A percentile compares a stretch with the other conserved stretches of the same genome.
Conservation (phyloP, 2,797 vertebrate species). For the Myotis vivesi region DNA sequence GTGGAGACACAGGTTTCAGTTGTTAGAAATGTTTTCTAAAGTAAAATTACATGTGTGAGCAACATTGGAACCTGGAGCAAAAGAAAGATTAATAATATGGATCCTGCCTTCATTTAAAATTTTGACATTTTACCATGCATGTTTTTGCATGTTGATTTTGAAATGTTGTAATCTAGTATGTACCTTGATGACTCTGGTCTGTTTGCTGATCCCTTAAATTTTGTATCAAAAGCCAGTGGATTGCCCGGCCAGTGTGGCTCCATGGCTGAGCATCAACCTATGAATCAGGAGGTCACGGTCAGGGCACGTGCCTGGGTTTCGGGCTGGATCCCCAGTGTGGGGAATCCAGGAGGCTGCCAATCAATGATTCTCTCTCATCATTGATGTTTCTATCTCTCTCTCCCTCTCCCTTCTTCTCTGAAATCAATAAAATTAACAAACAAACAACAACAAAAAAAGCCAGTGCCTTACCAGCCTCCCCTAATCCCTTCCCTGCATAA, state of each 20-base stretch:
- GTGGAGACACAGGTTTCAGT: background rate
- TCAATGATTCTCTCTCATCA: too few relatives aligned
- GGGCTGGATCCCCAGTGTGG: too few relatives aligned
- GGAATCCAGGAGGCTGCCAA: too few relatives aligned
- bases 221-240: background rate
- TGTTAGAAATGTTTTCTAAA: background rate
- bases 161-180: background rate
- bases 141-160: background rate
- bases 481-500: background rate
- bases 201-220: background rate
- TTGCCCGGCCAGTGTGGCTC: background rate
- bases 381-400: too few relatives aligned
- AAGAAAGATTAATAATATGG: fast-evolving
- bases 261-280: too few relatives aligned
- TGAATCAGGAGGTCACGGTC: too few relatives aligned
- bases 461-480: background rate
- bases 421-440: too few relatives aligned
- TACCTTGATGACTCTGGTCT: background rate
- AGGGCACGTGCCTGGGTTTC: too few relatives aligned
- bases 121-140: background rate
- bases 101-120: background rate
- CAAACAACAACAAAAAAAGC: too few relatives aligned
- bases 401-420: too few relatives aligned
- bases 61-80: background rate
- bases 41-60: fast-evolving